phyloP scores from a whole-genome alignment of 2,113 vertebrate genomes.

The Anas platyrhynchos region DNA sequence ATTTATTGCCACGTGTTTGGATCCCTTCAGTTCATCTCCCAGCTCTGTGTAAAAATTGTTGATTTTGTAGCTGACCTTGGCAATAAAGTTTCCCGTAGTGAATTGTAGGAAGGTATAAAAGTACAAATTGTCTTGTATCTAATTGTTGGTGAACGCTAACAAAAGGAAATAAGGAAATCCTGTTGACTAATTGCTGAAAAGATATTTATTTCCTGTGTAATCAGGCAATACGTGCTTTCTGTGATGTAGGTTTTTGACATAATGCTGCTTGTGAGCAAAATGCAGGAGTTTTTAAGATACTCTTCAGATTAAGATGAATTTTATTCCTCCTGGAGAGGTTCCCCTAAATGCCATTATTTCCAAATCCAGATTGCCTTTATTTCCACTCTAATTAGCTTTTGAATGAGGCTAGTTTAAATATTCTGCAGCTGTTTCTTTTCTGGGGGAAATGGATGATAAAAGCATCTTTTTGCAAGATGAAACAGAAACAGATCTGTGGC shows the following conservation, averaged over 20 bases:
- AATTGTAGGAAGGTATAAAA: neutral
- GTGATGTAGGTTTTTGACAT: neutral
- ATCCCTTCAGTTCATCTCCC: neutral
- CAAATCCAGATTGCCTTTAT: constrained; percentile 43
- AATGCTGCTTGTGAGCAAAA: constrained; percentile 10
- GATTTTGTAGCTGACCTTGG: constrained; percentile 21
- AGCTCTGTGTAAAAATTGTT: neutral
- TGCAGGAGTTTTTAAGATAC: neutral
- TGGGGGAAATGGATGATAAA: neutral
- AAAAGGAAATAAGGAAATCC: neutral
- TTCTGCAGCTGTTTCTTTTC: constrained; percentile 60
- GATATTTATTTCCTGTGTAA: constrained; percentile 31
- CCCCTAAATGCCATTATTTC: constrained; percentile 47
- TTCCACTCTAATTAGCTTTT: constrained; percentile 56
- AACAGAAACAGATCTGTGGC: constrained; percentile 24
- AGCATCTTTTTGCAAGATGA: constrained; percentile 2
- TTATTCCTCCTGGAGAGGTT: neutral
- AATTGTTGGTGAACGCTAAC: neutral
- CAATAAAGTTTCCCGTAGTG: neutral
- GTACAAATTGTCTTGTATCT: neutral
- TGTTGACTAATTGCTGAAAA: constrained; percentile 14
- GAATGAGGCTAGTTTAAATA: constrained; percentile 47
- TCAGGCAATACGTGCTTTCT: neutral
- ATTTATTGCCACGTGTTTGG: neutral
- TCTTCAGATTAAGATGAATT: constrained; percentile 6